A percentile compares a stretch with the other conserved stretches of the same genome.
phyloP scores from a whole-genome alignment of 2,797 vertebrate genomes.

The Perodicticus potto region DNA sequence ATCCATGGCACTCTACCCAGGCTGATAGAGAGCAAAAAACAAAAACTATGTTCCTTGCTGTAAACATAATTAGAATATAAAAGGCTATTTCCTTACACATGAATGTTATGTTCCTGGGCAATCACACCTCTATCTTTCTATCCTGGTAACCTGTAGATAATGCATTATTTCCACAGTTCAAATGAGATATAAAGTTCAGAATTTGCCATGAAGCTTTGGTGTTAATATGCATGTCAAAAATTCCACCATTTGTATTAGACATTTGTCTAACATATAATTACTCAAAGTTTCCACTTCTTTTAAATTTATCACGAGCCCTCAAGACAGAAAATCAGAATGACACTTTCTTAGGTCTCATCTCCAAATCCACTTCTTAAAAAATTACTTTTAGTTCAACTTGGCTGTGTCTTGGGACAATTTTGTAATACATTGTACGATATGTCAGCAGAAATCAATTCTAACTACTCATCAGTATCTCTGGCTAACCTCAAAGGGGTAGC shows the following conservation, averaged over 20 bases:
- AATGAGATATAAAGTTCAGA: slow-evolving; percentile 48
- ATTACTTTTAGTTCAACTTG: slow-evolving; percentile 39
- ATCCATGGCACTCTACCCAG: too few relatives aligned
- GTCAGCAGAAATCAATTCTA: slow-evolving; percentile 55
- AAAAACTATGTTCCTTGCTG: neutral
- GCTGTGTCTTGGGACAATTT: neutral
- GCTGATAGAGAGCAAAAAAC: too few relatives aligned
- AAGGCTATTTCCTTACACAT: neutral
- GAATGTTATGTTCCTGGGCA: neutral
- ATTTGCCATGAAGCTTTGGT: slow-evolving; percentile 25
- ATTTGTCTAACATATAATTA: neutral
- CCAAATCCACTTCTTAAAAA: neutral
- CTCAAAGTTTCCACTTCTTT: slow-evolving; percentile 48
- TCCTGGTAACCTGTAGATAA: neutral
- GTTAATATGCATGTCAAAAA: neutral
- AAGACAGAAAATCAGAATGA: slow-evolving; percentile 7
- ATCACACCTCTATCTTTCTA: neutral
- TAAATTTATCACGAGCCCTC: slow-evolving; percentile 25
- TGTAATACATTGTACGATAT: neutral
- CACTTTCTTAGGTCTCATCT: neutral
- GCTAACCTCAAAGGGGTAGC: slow-evolving; percentile 28
- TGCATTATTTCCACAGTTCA: slow-evolving; percentile 31
- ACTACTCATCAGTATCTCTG: neutral
- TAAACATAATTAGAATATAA: neutral
- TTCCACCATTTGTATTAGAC: slow-evolving; percentile 9